phyloP scores from a whole-genome alignment of 2,113 vertebrate species.

The Indri indri region DNA sequence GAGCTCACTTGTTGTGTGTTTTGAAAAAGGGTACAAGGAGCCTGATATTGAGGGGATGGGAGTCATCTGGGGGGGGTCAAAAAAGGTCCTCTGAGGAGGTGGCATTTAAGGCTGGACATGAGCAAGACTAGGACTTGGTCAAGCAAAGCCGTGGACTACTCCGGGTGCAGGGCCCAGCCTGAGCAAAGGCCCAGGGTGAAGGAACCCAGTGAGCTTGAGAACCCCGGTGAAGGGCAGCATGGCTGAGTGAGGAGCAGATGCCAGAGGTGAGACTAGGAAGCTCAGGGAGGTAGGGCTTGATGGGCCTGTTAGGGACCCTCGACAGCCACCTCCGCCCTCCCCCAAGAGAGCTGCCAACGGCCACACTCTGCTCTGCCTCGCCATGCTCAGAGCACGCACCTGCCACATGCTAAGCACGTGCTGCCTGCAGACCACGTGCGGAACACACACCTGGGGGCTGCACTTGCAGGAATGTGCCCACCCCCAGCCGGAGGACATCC shows the following conservation, averaged over 20 bases:
- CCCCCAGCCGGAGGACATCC: not conserved
- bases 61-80: not conserved
- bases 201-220: not conserved
- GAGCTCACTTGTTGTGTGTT: not conserved
- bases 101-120: not conserved
- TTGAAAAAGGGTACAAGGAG: not conserved
- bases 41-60: not conserved
- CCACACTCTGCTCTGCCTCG: not conserved
- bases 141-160: not conserved
- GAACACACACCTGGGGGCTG: not conserved
- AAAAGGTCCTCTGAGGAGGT: not conserved
- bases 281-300: not conserved
- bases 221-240: not conserved
- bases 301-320: not conserved
- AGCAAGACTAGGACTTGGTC: not conserved
- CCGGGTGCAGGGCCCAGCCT: not conserved
- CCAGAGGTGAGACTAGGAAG: not conserved
- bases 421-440: not conserved
- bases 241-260: not conserved
- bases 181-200: not conserved
- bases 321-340: not conserved
- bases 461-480: not conserved
- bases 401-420: not conserved
- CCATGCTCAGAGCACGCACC: not conserved
- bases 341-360: not conserved